phyloP scores from a whole-genome alignment of 1,140 invertebrate species.

The Apis dorsata region DNA sequence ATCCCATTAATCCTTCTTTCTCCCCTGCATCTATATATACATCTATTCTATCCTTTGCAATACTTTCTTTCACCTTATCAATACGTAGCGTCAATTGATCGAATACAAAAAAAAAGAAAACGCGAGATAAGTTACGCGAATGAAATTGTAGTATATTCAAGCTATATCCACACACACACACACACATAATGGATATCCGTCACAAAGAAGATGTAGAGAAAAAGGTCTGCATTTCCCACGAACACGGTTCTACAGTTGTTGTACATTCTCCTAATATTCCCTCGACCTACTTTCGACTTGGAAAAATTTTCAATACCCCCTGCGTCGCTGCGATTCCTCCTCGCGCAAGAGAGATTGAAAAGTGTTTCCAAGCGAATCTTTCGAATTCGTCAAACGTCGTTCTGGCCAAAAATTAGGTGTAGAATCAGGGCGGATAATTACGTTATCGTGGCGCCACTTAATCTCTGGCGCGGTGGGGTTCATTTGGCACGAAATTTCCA shows the following conservation, averaged over 20 bases:
- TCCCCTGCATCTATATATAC: neutral
- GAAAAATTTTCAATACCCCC: neutral
- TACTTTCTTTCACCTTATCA: no score
- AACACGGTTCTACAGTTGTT: neutral
- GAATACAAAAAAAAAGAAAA: constrained; percentile 25
- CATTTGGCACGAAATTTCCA: constrained; percentile 42
- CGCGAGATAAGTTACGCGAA: constrained; percentile 62
- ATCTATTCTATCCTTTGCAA: neutral
- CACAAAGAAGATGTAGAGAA: neutral
- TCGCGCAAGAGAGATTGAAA: neutral
- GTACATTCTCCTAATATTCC: neutral
- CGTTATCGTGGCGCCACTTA: constrained; percentile 12
- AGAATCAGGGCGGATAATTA: constrained; percentile 5
- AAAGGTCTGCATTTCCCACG: neutral
- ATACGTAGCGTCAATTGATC: no score
- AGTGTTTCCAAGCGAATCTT: neutral
- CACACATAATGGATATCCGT: no score
- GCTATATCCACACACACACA: no score
- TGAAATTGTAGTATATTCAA: constrained; percentile 63
- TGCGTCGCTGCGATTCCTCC: neutral
- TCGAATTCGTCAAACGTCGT: neutral
- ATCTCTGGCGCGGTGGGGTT: constrained; percentile 19
- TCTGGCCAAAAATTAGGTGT: neutral
- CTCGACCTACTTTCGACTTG: neutral
- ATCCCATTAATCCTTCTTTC: constrained; percentile 62